Conservation (phyloP, 2,888 invertebrate species). For the Adineta ricciae region DNA sequence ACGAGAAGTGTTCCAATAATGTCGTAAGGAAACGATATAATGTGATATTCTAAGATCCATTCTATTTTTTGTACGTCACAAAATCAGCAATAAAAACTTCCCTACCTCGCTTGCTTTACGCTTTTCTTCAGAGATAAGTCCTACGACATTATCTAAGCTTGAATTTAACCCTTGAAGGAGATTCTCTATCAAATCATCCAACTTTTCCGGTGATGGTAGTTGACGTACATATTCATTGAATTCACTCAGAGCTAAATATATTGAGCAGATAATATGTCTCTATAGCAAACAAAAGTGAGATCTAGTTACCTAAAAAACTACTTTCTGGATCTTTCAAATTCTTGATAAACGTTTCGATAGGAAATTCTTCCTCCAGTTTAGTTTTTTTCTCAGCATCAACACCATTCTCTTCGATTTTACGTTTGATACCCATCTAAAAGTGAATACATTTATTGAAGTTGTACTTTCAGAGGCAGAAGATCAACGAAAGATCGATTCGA, state of each 20-base stretch:
- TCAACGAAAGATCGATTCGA: no score
- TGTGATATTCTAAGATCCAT: background rate
- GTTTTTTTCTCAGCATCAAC: background rate
- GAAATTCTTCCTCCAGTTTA: background rate
- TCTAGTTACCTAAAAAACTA: background rate
- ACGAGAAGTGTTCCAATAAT: background rate
- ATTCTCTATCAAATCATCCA: background rate
- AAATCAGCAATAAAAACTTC: no score
- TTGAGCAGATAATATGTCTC: background rate
- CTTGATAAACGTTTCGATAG: conserved; percentile 1
- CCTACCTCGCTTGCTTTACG: conserved; percentile 7
- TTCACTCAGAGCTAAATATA: background rate
- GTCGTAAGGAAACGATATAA: conserved; percentile 2
- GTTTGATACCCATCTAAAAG: background rate
- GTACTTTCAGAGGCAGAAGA: no score
- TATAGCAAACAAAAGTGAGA: background rate
- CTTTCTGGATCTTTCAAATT: background rate
- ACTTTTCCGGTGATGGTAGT: background rate
- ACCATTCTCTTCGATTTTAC: background rate
- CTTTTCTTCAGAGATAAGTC: background rate
- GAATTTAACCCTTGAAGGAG: background rate
- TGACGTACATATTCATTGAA: background rate
- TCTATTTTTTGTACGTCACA: no score
- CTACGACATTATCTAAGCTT: background rate
- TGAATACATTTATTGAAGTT: no score